Conservation (phyloP, 2,113 vertebrate genomes). For the Takifugu bimaculatus region DNA sequence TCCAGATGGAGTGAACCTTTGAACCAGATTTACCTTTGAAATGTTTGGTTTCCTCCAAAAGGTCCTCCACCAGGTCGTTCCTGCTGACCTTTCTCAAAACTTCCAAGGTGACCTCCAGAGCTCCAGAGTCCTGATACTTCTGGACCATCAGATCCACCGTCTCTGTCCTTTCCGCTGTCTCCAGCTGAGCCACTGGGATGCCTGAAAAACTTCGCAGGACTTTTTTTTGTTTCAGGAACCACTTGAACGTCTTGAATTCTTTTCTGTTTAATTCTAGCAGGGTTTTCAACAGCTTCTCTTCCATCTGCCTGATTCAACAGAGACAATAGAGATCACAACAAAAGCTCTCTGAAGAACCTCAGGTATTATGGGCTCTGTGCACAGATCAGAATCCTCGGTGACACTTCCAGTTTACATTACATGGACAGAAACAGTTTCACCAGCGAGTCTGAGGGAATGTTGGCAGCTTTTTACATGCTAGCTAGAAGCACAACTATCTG, state of each 20-base stretch:
- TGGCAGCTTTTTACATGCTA: too few relatives aligned
- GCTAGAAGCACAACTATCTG: too few relatives aligned
- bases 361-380: too few relatives aligned
- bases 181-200: background rate
- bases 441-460: too few relatives aligned
- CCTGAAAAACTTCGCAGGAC: background rate
- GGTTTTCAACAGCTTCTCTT: conserved; percentile 3
- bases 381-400: too few relatives aligned
- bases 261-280: background rate
- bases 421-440: too few relatives aligned
- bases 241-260: background rate
- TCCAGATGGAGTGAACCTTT: too few relatives aligned
- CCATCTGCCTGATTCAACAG: conserved; percentile 4
- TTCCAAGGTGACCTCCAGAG: background rate
- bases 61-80: conserved; percentile 9
- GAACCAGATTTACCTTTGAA: background rate
- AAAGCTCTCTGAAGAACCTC: too few relatives aligned
- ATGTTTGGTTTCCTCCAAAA: background rate
- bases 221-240: conserved; percentile 8
- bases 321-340: too few relatives aligned
- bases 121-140: background rate
- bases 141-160: conserved; percentile 9
- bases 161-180: background rate
- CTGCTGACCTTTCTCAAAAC: conserved; percentile 10
- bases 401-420: too few relatives aligned